Evolutionary conservation across 92 coral and sea anemone genomes (phyloP).

Genomic region (Chrysogorgia sp.): DNA sequence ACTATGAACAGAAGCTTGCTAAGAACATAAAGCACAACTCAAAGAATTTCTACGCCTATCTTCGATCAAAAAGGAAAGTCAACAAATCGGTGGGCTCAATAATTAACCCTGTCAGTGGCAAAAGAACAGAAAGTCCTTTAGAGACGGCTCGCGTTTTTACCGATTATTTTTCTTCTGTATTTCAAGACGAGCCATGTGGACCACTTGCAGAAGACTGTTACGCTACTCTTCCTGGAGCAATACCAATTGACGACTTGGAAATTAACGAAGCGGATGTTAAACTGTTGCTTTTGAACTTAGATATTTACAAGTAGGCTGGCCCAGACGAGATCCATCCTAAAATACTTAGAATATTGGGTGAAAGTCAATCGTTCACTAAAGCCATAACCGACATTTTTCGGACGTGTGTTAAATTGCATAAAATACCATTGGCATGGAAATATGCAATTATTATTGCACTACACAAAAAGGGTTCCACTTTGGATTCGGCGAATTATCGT

Average conservation of each 20-base stretch:
- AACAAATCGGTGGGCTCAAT: neutral
- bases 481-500: neutral
- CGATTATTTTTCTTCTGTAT: neutral
- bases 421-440: neutral
- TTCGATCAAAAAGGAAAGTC: slow-evolving; percentile 3
- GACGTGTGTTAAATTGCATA: neutral
- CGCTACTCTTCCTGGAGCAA: neutral
- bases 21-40: neutral
- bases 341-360: neutral
- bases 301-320: neutral
- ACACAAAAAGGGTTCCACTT: neutral
- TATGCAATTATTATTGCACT: neutral
- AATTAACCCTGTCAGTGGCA: neutral
- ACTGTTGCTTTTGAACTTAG: neutral
- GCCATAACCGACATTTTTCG: neutral
- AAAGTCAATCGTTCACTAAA: neutral
- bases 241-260: neutral
- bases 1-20: neutral
- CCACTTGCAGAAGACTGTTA: neutral
- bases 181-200: neutral
- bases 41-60: neutral
- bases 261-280: neutral
- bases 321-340: neutral
- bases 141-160: slow-evolving; percentile 1
- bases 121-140: neutral